Percentiles rank a stretch among this genome's conserved stretches.
These are phyloP conservation scores for Botrylloides violaceus DNA, from an alignment of 23 tunicate species.

Conservation along the genomic window DNA sequence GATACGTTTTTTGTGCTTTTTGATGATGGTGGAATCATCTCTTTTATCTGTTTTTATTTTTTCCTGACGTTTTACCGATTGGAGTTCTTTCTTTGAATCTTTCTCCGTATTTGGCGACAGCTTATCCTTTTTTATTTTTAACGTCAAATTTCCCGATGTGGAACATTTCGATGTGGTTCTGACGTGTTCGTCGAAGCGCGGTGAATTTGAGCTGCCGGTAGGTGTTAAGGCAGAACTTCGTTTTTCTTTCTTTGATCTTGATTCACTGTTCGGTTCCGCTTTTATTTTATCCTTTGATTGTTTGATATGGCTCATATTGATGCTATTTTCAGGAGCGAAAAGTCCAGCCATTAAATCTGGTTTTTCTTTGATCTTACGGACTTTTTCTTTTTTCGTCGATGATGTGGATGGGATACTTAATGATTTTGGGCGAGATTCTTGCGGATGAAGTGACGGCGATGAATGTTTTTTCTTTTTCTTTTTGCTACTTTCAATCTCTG, in stretches of 20 bases:
- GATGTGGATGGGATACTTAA: not conserved
- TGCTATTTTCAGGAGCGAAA: constrained; percentile 20
- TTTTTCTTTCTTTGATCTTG: constrained; percentile 23
- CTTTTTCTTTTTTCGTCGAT: constrained; percentile 7
- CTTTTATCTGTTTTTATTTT: not conserved
- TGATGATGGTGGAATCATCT: not conserved
- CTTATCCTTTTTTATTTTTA: constrained; percentile 14
- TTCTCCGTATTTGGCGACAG: not conserved
- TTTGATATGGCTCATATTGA: constrained; percentile 33
- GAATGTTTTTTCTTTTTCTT: constrained; percentile 12
- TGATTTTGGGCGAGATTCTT: constrained; percentile 2
- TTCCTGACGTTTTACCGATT: not conserved
- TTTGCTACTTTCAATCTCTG: not conserved
- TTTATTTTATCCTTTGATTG: constrained; percentile 22
- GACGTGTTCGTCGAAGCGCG: not conserved
- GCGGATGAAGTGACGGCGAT: not conserved
- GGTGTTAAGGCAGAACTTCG: not conserved
- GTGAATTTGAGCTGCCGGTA: not conserved
- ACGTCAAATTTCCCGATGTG: constrained; percentile 7
- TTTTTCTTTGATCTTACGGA: constrained; percentile 5
- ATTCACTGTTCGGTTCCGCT: constrained; percentile 14
- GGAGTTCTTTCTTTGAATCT: not conserved
- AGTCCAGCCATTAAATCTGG: constrained; percentile 13
- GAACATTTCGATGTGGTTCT: not conserved
- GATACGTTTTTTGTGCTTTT: not conserved